Percentiles rank a stretch among this genome's conserved stretches.
Evolutionary conservation across 2,797 vertebrate genomes (phyloP).

Genomic region (Microctenopoma steveboyesi): DNA sequence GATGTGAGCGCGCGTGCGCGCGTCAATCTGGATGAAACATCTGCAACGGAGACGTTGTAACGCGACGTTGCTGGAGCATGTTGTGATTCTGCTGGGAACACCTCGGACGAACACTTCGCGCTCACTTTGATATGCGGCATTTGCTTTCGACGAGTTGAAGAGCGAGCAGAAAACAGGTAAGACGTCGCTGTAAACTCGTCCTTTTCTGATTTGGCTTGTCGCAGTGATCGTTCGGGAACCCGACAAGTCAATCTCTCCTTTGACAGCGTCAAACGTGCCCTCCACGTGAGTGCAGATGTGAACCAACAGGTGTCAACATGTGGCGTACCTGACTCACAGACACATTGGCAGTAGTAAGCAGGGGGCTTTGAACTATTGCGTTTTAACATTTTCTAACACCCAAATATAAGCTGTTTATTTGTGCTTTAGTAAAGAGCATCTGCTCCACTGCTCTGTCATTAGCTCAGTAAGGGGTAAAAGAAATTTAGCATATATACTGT

Average conservation of each 20-base stretch:
- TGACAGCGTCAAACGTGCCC: background rate
- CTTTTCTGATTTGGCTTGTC: background rate
- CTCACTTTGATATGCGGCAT: slow-evolving; percentile 51
- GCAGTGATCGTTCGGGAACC: background rate
- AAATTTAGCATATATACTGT: background rate
- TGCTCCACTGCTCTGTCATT: background rate
- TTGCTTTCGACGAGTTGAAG: slow-evolving; percentile 45
- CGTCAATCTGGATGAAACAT: slow-evolving; percentile 44
- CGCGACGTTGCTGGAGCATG: background rate
- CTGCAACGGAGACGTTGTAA: slow-evolving; percentile 44
- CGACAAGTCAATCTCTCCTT: background rate
- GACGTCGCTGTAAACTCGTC: background rate
- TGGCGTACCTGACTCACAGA: background rate
- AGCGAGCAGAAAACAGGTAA: slow-evolving; percentile 59
- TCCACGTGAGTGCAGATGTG: slow-evolving; percentile 60
- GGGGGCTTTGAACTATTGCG: no score
- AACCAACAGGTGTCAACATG: slow-evolving; percentile 52
- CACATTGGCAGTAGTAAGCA: no score
- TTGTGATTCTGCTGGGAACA: background rate
- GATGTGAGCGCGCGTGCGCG: slow-evolving; percentile 58
- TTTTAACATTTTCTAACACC: no score
- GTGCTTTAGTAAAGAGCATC: background rate
- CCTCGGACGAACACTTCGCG: slow-evolving; percentile 7
- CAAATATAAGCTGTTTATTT: background rate
- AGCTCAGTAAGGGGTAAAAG: background rate